Percentiles rank a stretch among this genome's conserved stretches.
These are phyloP conservation scores for Melangyna quadrimaculata DNA, from an alignment of 2,888 invertebrate genomes.

Conservation along the genomic window DNA sequence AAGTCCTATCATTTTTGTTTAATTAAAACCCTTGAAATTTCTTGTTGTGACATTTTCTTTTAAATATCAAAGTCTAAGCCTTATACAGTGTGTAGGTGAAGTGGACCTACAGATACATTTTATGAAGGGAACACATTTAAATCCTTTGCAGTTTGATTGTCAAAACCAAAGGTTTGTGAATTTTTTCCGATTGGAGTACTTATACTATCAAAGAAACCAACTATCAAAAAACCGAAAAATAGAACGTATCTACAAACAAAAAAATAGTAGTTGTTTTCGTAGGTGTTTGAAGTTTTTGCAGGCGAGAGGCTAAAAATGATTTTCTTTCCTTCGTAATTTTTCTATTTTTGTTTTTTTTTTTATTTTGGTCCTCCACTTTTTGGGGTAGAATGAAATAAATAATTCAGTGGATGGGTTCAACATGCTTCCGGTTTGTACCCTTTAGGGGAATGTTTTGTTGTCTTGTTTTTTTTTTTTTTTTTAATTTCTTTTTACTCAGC, in stretches of 20 bases:
- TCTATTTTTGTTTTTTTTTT: not conserved
- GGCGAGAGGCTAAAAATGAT: conserved; percentile 38
- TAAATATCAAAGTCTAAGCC: not conserved
- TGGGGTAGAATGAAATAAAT: conserved; percentile 46
- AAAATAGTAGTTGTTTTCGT: conserved; percentile 50
- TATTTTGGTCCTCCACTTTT: not conserved
- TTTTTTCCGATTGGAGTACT: conserved; percentile 6
- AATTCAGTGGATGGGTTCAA: conserved; percentile 64
- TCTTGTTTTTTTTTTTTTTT: conserved; percentile 9
- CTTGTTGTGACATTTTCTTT: not conserved
- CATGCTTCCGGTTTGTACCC: conserved; percentile 65
- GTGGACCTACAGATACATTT: too few species aligned
- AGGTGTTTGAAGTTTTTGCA: conserved; percentile 56
- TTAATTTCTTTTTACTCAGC: not conserved
- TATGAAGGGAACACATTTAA: too few species aligned
- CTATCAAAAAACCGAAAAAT: not conserved
- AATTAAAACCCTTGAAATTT: not conserved
- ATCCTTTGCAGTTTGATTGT: not conserved
- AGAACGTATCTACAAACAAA: not conserved
- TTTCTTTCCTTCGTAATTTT: not conserved
- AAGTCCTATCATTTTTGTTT: not conserved
- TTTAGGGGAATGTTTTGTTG: conserved; percentile 46
- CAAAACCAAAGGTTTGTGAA: not conserved
- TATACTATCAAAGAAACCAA: conserved; percentile 4
- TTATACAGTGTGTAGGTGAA: too few species aligned